Evolutionary conservation across 2,888 invertebrate genomes (phyloP).

Genomic region (Sminthurinus aureus): DNA sequence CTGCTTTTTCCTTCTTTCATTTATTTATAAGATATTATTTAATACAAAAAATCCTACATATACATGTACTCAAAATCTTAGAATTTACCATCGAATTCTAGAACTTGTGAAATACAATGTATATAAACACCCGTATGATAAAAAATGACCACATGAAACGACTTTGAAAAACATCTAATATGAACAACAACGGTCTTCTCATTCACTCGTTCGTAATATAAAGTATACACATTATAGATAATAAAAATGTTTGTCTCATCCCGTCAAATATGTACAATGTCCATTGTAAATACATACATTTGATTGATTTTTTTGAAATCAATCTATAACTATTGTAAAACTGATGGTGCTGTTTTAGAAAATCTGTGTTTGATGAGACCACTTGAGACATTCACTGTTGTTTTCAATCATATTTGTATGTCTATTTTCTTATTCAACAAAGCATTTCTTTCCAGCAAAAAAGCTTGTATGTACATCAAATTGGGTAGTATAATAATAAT

Average conservation of each 20-base stretch:
- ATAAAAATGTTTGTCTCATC: not conserved
- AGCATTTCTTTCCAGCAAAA: slow-evolving; percentile 40
- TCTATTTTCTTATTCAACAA: slow-evolving; percentile 27
- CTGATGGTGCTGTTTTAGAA: not conserved
- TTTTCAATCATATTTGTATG: not conserved
- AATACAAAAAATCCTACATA: not conserved
- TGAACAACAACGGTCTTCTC: slow-evolving; percentile 4
- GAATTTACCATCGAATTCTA: not conserved
- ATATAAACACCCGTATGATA: slow-evolving; percentile 7
- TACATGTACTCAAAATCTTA: not conserved
- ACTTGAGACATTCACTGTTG: not conserved
- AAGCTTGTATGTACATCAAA: slow-evolving; percentile 25
- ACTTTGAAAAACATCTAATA: not conserved
- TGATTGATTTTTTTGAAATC: no score
- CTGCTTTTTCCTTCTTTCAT: not conserved
- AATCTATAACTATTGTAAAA: not conserved
- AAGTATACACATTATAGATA: not conserved
- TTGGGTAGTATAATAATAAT: no score
- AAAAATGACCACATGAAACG: slow-evolving; percentile 6
- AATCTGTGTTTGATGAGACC: not conserved
- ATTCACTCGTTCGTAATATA: not conserved
- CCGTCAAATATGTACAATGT: not conserved
- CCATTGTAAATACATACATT: no score
- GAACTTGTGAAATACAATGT: not conserved
- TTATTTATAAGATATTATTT: not conserved